A percentile compares a stretch with the other conserved stretches of the same genome.
These are phyloP conservation scores for Heptranchias perlo DNA, from an alignment of 2,113 vertebrate genomes.

Conservation along the genomic window DNA sequence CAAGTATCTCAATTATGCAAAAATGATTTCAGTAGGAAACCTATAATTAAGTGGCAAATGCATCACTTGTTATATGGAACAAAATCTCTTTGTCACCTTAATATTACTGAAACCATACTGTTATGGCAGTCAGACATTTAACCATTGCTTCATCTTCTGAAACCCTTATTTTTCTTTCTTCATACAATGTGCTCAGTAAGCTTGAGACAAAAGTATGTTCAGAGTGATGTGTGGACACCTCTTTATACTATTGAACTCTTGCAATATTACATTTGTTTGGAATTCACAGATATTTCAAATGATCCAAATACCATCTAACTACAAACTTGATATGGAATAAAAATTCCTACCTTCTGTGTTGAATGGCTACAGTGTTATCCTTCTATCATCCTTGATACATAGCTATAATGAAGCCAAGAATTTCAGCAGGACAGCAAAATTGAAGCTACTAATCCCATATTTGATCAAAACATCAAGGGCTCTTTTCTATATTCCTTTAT, in stretches of 20 bases:
- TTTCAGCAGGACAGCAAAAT: background rate
- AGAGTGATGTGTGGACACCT: background rate
- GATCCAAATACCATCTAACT: background rate
- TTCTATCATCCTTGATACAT: background rate
- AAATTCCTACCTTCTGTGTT: background rate
- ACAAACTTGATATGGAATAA: background rate
- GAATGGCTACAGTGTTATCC: background rate
- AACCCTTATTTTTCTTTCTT: background rate
- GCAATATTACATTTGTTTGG: background rate
- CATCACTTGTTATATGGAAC: conserved; percentile 30
- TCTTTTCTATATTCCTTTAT: background rate
- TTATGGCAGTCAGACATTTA: background rate
- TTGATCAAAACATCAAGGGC: background rate
- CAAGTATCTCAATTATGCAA: conserved; percentile 59
- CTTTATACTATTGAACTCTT: background rate
- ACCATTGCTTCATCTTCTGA: background rate
- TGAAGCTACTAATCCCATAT: background rate
- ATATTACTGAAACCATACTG: background rate
- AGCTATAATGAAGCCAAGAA: background rate
- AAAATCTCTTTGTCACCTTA: background rate
- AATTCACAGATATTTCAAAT: background rate
- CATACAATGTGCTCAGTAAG: background rate
- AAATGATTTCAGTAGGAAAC: conserved; percentile 66
- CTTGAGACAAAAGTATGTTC: background rate
- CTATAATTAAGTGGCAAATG: conserved; percentile 66